Base-by-base conservation (phyloP, 2,797 vertebrate species). In the Melanotaenia pygmaea region DNA sequence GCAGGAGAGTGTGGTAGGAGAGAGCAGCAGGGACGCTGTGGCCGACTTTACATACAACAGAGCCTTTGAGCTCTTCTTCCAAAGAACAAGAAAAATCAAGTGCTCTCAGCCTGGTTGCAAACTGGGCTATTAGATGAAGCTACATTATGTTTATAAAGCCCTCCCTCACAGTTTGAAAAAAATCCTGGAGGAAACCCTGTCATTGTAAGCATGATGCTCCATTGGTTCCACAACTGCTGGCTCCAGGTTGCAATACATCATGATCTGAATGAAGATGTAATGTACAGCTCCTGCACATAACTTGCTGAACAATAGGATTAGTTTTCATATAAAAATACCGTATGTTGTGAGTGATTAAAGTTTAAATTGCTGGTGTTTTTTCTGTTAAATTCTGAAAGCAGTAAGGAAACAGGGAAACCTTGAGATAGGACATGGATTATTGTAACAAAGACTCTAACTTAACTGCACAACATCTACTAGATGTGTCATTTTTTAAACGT, bases 401-500 rank as follows among this genome's bases (percentile, higher is more conserved):
- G 45, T 47, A 47, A n/a, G 20, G 16, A 9, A 47, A 43, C 40
- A 16, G 40, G 14, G 40, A 43, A 13, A 10, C 38, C 38, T 38
- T 22, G 30, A 30, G n/a, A 64, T n/a, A 30, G 47, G 20, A 57
- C 81, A 77, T 53, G 51, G 35, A 32, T 72, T 68, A 22, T 64
- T 64, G 47, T 12, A 72, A 57, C 74, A 61, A 64, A 63, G 53
- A 67, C 58, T 60, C 75, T 45, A 61, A 38, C 1, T 76, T 62
- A 40, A 53, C 37, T 26, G 32, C 20, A 51, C 26, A 50, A 77
- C 22, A 77, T 35, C 37, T 75, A 77, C 35, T 30, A 66, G 50
- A 76, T 32, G 50, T 81, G 75, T 59, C 57, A 53, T 78, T 82
- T 45, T 82, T 79, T 79, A 69, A 70, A 77, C 76, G 45, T 7